Conservation (phyloP, 2,888 invertebrate species). For the Tholera decimalis region DNA sequence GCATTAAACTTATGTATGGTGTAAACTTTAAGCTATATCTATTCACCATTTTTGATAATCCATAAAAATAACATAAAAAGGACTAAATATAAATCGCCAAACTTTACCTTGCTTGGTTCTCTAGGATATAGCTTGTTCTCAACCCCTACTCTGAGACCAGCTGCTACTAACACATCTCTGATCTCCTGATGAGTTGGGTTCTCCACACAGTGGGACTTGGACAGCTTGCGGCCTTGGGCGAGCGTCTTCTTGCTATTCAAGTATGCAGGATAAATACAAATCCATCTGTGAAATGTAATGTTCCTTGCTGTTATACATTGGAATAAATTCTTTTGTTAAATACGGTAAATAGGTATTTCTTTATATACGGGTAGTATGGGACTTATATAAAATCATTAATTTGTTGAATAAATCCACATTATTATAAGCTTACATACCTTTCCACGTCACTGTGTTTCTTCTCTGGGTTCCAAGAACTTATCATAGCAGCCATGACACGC, state of each 20-base stretch:
- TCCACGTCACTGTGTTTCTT: conserved; percentile 95
- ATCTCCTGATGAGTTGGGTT: conserved; percentile 99
- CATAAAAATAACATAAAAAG: neutral
- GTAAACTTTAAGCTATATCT: neutral
- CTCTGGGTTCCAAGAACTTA: conserved; percentile 93
- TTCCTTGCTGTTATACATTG: neutral
- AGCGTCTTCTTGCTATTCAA: conserved; percentile 98
- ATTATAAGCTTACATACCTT: conserved; percentile 70
- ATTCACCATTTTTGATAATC: neutral
- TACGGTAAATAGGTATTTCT: neutral
- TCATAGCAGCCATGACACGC: conserved; percentile 86
- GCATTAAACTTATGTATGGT: no score
- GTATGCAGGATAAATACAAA: conserved; percentile 99
- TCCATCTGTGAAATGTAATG: conserved; percentile 93
- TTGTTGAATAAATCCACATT: neutral
- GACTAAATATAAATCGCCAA: neutral
- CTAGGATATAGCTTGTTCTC: conserved; percentile 98
- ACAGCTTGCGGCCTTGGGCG: conserved; percentile 96
- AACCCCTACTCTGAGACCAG: conserved; percentile 96
- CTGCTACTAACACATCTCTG: conserved; percentile 96
- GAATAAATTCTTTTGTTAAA: neutral
- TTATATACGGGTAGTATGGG: neutral
- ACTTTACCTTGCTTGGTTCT: conserved; percentile 95
- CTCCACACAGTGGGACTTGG: conserved; percentile 97
- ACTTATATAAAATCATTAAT: neutral